Evolutionary conservation across 2,113 vertebrate species (phyloP).

Genomic region (Ptychochromis oligacanthus): DNA sequence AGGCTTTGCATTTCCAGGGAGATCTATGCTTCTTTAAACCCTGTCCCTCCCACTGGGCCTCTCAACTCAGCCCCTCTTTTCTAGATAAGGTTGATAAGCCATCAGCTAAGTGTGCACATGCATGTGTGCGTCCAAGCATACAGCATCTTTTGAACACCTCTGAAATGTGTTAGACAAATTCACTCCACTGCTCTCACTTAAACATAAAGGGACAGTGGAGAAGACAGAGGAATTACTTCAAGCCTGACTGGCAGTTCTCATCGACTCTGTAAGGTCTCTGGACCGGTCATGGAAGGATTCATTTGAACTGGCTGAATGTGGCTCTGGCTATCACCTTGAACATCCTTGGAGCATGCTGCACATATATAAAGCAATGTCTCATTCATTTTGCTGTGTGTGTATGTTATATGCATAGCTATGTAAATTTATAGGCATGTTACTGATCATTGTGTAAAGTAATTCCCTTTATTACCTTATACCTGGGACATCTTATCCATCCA

Average conservation of each 20-base stretch:
- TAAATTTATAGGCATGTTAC: neutral
- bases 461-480: neutral
- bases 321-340: slow-evolving; percentile 44
- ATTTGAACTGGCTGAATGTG: slow-evolving; percentile 34
- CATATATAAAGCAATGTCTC: neutral
- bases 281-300: slow-evolving; percentile 14
- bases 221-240: slow-evolving; percentile 37
- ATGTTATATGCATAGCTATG: neutral
- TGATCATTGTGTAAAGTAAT: neutral
- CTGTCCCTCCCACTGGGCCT: slow-evolving; percentile 59
- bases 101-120: slow-evolving; percentile 31
- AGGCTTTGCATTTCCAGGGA: slow-evolving; percentile 45
- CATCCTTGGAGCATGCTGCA: neutral
- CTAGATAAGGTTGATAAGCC: slow-evolving; percentile 56
- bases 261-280: slow-evolving; percentile 28
- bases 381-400: neutral
- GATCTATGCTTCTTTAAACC: slow-evolving; percentile 66
- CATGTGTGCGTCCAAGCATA: slow-evolving; percentile 7
- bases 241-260: slow-evolving; percentile 50
- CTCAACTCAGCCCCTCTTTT: slow-evolving; percentile 39
- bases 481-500: neutral
- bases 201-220: slow-evolving; percentile 17
- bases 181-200: slow-evolving; percentile 35
- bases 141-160: slow-evolving; percentile 33
- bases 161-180: slow-evolving; percentile 36